Conservation (phyloP, 2,888 invertebrate genomes). For the Autographa pulchrina region DNA sequence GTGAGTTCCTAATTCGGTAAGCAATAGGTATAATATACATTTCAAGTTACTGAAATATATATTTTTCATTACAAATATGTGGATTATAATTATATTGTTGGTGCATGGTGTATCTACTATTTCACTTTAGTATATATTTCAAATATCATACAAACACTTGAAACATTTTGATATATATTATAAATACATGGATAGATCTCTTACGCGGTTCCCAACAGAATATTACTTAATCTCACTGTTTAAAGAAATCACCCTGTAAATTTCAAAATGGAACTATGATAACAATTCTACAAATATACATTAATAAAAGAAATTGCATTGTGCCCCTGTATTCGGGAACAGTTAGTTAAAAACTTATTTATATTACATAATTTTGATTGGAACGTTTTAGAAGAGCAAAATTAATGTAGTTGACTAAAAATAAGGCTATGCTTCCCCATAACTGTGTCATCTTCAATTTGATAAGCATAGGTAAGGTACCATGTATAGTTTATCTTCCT, state of each 20-base stretch:
- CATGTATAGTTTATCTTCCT: no score
- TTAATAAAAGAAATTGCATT: slow-evolving; percentile 52
- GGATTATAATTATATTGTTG: not conserved
- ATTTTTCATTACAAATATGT: not conserved
- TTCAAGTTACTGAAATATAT: slow-evolving; percentile 3
- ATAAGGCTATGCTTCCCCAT: not conserved
- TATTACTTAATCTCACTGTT: slow-evolving; percentile 72
- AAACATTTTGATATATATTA: slow-evolving; percentile 21
- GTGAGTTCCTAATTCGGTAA: not conserved
- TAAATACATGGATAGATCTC: slow-evolving; percentile 13
- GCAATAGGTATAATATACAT: not conserved
- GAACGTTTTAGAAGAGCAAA: slow-evolving; percentile 16
- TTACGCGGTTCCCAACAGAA: slow-evolving; percentile 43
- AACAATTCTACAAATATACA: slow-evolving; percentile 57
- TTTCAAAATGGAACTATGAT: slow-evolving; percentile 69
- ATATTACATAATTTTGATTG: slow-evolving; percentile 27
- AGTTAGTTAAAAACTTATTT: slow-evolving; percentile 41
- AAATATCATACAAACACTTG: slow-evolving; percentile 38
- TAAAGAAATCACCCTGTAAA: slow-evolving; percentile 74
- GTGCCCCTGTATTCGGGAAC: slow-evolving; percentile 32
- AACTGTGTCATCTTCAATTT: not conserved
- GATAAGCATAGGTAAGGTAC: not conserved
- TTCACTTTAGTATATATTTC: not conserved
- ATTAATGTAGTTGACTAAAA: slow-evolving; percentile 16
- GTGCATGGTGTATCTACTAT: not conserved